Evolutionary conservation across 2,888 invertebrate species (phyloP), one percentile per base, ranked within the genome.

Genomic region (Ochropacha duplaris): DNA sequence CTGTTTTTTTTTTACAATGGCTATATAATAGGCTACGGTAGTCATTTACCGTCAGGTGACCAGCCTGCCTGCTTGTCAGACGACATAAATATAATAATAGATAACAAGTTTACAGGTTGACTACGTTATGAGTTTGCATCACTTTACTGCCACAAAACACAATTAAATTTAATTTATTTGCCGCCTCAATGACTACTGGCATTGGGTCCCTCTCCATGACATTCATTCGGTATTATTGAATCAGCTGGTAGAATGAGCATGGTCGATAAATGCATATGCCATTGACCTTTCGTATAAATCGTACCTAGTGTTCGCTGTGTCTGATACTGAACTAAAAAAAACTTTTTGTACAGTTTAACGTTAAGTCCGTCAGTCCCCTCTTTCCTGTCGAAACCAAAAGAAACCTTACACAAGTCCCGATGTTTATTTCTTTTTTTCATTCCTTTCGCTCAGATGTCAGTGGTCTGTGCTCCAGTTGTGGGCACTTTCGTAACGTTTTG

Each of bases 401-500:
- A 69, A 74, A 71, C 61, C 70, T 74, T 71, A 71, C 71, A 73
- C 71, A 74, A 74, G 74, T 73, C 71, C 71, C 58, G 71, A 52
- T 56, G 2, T 12, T 31, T 31, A 12, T 67, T 68, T 58, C 62
- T 69, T 64, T 76, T 75, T 71, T 65, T 68, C 65, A 64, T 68
- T 69, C 64, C 65, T 66, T 69, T 66, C 64, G 59, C 62, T 62
- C 59, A 59, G 44, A 60, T 66, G 62, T 69, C 61, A 66, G 66
- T 67, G 68, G 71, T 68, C 73, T 68, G 64, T 72, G 74, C 64
- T 72, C 71, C 72, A 77, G 62, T 77, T 72, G 63, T 58, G 61
- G 62, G 50, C 61, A 62, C 67, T 79, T 81, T 75, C 70, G 69
- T 74, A 77, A 76, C 66, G 57, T 73, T 76, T 74, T 69, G 67